These are phyloP conservation scores for Hofmannophila pseudospretella DNA, from an alignment of 2,888 invertebrate genomes.

Conservation along the genomic window DNA sequence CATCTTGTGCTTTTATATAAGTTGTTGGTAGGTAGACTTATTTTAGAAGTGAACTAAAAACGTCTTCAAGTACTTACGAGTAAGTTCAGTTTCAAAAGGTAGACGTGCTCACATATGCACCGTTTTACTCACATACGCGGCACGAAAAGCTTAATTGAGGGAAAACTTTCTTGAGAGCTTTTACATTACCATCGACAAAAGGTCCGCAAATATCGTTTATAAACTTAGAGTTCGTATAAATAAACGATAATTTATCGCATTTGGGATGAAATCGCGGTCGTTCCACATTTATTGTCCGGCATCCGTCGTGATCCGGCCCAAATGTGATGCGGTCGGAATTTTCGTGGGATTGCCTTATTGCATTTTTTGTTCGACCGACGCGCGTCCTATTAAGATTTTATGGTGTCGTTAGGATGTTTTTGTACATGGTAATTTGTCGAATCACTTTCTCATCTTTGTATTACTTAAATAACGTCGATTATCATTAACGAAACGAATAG, in stretches of 20 bases:
- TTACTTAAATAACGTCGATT: no score
- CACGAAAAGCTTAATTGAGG: neutral
- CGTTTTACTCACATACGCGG: neutral
- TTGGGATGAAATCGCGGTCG: neutral
- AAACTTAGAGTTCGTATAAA: constrained; percentile 1
- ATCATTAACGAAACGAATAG: no score
- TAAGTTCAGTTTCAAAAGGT: no score
- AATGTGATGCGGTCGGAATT: constrained; percentile 3
- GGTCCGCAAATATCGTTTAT: neutral
- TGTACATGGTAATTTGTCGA: no score
- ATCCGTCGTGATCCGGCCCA: constrained; percentile 2
- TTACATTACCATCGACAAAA: constrained; percentile 2
- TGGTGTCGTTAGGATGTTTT: constrained; percentile 6
- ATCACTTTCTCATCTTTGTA: no score
- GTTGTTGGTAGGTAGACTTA: no score
- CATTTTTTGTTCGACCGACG: constrained; percentile 5
- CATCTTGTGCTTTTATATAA: no score
- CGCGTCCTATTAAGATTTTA: constrained; percentile 8
- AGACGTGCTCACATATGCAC: no score
- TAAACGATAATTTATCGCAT: constrained; percentile 1
- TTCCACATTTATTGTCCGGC: neutral
- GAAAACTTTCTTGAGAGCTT: constrained; percentile 1
- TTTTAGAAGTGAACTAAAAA: no score
- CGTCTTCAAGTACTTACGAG: no score
- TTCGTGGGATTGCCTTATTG: constrained; percentile 5